Evolutionary conservation across 2,797 vertebrate genomes (phyloP), one percentile per base, ranked within the genome.

Genomic region (Spea hammondii): DNA sequence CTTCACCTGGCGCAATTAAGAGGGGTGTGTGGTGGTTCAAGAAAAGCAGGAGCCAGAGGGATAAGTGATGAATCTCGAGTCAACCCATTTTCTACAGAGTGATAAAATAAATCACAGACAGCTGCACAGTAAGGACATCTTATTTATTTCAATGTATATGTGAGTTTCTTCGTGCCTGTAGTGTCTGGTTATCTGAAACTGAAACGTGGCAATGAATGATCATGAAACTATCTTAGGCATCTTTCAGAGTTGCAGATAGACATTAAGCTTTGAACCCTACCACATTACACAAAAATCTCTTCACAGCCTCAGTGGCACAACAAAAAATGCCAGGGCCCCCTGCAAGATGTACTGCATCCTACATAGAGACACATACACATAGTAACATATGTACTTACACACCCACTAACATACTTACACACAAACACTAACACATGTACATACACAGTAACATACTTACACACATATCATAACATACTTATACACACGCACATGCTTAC

Each of bases 21-120:
- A 32, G 32, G 32, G 32, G 32, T 32, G 32, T 51, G 67, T 8
- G 44, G 4, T 72, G 48, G 46, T 45, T 44, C 17, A 72, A 32
- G 59, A 72, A 59, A 54, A 44, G 17, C 48, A 50, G 17, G 68
- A 70, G 68, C 50, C 68, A 54, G 11, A 45, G 50, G 70, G 54
- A 59, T 72, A 46, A 67, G 45, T n/a, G 4, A 32, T 13, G 5
- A 67, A 54, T 62, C 49, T 74, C 45, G 46, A 67, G 32, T 59
- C 45, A 55, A 14, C 46, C 32, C 0, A 5, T 6, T 6, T 17
- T 55, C 79, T 65, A 71, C 46, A 46, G 17, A 32, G 59, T 65
- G 60, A 64, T 50, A 74, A 62, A 7, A 45, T 74, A 74, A 59
- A 79, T 14, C 47, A 62, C 17, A 14, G 44, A 49, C 55, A 69